Evolutionary conservation across 2,113 vertebrate species (phyloP), one percentile per base, ranked within the genome.

Genomic region (Hippolais icterina): DNA sequence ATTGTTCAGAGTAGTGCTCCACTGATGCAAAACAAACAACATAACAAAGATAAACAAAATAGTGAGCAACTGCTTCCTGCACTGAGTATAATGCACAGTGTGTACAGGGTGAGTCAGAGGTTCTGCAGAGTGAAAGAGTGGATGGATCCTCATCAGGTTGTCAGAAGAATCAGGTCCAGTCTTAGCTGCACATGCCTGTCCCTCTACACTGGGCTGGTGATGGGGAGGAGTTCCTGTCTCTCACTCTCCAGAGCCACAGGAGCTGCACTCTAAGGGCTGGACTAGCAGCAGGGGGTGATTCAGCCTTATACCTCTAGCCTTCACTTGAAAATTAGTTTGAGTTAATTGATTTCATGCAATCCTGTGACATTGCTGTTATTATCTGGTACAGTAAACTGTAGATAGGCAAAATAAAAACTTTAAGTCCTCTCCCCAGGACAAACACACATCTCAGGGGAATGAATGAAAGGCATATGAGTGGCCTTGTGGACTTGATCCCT

Each of bases 11-110:
- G 79, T 74, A 49, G 56, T 50, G 47, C 52, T 93, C 39, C 63
- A 33, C 37, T 92, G 63, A 87, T 90, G 71, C 78, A 95, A 94
- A 94, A 87, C 84, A 93, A 95, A 47, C 77, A 75, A 54, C 72
- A 54, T 64, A 81, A 78, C 31, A 70, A 90, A 87, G 65, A 74
- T 82, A 91, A 89, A 91, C 53, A 92, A 87, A 95, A 74, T 4
- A 93, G 64, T 63, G 79, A 92, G 71, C 71, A 88, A 59, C 59
- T 69, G 50, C 68, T 92, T 92, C n/a, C 46, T 74, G 47, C 66
- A 27, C 22, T 3, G 1, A 84, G 35, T 2, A 0, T 77, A 42
- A 72, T 50, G 63, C 61, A 23, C 42, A 56, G 33, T 22, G 49
- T 15, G 0, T 49, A 69, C 3, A 2, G 81, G 22, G n/a, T 71